Evolutionary conservation across 2,888 invertebrate genomes (phyloP).

Genomic region (Cacoxenus indagator): DNA sequence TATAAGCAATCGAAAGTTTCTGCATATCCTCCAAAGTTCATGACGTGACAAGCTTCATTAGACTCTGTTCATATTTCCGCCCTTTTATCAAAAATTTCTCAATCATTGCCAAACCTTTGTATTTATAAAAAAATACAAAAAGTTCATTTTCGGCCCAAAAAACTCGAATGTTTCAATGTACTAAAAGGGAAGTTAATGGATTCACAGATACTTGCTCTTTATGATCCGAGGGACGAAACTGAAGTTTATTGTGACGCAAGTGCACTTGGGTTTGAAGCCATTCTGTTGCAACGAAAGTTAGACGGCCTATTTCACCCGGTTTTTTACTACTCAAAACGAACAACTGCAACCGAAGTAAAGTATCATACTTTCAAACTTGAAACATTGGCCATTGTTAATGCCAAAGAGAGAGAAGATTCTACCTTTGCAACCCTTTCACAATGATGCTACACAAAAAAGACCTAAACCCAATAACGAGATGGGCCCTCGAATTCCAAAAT

Average conservation of each 20-base stretch:
- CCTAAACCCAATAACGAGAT: too few species aligned
- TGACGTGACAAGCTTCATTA: neutral
- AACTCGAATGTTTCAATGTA: too few species aligned
- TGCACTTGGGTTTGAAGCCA: neutral
- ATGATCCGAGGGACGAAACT: too few species aligned
- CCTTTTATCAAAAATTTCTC: neutral
- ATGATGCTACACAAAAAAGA: too few species aligned
- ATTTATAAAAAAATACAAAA: neutral
- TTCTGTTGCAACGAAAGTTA: neutral
- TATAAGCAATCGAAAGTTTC: neutral
- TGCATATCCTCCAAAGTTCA: neutral
- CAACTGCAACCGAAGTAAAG: neutral
- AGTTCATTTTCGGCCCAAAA: neutral
- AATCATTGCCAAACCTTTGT: neutral
- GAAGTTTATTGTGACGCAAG: too few species aligned
- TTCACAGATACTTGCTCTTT: too few species aligned
- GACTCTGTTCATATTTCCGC: neutral
- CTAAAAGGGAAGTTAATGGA: too few species aligned
- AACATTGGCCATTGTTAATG: neutral
- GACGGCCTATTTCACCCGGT: neutral
- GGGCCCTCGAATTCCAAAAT: too few species aligned
- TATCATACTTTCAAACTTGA: neutral
- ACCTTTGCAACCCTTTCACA: too few species aligned
- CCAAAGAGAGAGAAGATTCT: neutral
- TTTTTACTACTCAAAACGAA: neutral